Base-by-base conservation (phyloP, 2,797 vertebrate genomes). In the Chaunax sp. region DNA sequence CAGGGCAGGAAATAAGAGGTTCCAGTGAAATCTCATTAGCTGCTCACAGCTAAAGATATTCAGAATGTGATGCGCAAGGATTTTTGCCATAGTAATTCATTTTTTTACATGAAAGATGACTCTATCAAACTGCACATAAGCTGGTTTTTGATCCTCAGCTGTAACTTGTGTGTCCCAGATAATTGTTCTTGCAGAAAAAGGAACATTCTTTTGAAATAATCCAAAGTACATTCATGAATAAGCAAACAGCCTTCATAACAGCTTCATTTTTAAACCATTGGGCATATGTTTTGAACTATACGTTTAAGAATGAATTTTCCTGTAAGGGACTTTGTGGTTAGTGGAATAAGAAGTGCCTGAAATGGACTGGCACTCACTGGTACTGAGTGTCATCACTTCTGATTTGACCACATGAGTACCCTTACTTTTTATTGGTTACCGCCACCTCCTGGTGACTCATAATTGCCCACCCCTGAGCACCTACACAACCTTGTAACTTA, bases 21-120 rank as follows among this genome's bases (percentile, higher is more conserved):
- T 66, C 20, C 46, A 60, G 15, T 35, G 12, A 65, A 75, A 81
- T 73, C 59, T 64, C 64, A 69, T 82, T 71, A 70, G 55, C 35
- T 41, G 22, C 59, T 76, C 45, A 43, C 33, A 71, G 71, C 33
- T 30, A 19, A 38, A 69, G 47, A 72, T 69, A 44, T 37, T 66
- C 45, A 49, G 18, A 14, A 2, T 58, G 52, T 28, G 30, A 28
- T 33, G 35, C 44, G 41, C 25, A 12, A 47, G 14, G 22, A 60
- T 46, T 63, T 64, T 60, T 69, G 23, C 7, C 1, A 33, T 37
- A 58, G 19, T 18, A 45, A 38, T 40, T 44, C 1, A 8, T 54
- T 57, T 43, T 37, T 46, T 53, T 33, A 28, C 14, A 55, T 8
- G 12, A 64, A 54, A 57, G 8, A 72, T 5, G 1, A 69, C 37